Evolutionary conservation across 2,797 vertebrate genomes (phyloP).

Genomic region (Argentina silus): DNA sequence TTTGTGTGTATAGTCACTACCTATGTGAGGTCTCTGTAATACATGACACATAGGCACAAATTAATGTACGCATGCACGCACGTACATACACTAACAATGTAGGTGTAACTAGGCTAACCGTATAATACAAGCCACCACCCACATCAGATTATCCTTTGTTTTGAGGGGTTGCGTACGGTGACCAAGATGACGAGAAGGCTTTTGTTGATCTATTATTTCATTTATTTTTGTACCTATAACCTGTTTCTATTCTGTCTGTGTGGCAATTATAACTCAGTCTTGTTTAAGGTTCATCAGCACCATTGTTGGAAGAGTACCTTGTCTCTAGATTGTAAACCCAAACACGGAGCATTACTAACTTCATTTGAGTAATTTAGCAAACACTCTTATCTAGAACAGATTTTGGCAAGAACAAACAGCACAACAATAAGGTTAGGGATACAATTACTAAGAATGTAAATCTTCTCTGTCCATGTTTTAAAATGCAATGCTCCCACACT

Average conservation of each 20-base stretch:
- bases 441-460: background rate
- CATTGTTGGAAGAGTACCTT: background rate
- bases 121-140: no score
- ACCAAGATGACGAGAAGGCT: no score
- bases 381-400: background rate
- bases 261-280: background rate
- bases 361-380: background rate
- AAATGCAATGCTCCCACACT: background rate
- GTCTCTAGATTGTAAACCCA: background rate
- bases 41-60: background rate
- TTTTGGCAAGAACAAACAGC: background rate
- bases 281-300: background rate
- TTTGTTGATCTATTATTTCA: no score
- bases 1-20: background rate
- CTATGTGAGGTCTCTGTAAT: background rate
- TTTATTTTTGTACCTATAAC: no score
- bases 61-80: background rate
- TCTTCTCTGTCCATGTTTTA: background rate
- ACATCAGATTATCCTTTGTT: no score
- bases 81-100: background rate
- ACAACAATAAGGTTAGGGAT: background rate
- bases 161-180: no score
- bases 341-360: background rate
- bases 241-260: no score
- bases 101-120: background rate